Conservation (phyloP, 2,113 vertebrate species). For the Rhineura floridana region DNA sequence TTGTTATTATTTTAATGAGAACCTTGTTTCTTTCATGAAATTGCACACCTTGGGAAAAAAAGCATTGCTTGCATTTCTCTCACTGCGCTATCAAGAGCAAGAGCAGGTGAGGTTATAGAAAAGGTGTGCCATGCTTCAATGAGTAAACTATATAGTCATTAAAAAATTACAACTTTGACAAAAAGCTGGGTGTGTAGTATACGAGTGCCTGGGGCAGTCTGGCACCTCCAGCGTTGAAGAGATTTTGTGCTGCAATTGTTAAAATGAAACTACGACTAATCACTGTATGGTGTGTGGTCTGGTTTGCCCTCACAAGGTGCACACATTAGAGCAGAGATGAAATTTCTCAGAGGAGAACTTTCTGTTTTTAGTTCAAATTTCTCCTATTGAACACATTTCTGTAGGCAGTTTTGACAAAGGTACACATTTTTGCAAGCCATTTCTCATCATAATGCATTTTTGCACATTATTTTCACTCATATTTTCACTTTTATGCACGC, state of each 20-base stretch:
- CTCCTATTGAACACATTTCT: too few relatives aligned
- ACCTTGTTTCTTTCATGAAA: neutral
- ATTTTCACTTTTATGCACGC: too few relatives aligned
- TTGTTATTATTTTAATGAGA: neutral
- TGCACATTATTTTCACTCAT: too few relatives aligned
- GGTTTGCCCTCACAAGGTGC: conserved; percentile 40
- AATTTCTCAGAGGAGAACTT: neutral
- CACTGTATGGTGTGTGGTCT: conserved; percentile 16
- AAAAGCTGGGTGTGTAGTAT: conserved; percentile 10
- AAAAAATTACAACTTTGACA: conserved; percentile 41
- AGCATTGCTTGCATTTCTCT: neutral
- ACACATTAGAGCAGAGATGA: neutral
- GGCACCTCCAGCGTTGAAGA: conserved; percentile 10
- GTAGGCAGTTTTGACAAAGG: too few relatives aligned
- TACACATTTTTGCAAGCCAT: too few relatives aligned
- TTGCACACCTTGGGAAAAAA: neutral
- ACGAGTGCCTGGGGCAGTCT: neutral
- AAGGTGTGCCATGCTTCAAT: neutral
- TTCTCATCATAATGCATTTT: too few relatives aligned
- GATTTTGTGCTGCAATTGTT: conserved; percentile 37
- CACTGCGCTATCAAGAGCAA: neutral
- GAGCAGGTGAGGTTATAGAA: neutral
- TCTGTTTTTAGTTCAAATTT: neutral
- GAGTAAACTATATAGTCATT: neutral
- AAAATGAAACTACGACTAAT: conserved; percentile 54